Evolutionary conservation across 1,140 invertebrate genomes (phyloP), one percentile per base, ranked within the genome.

Genomic region (Probaryconus sp.): DNA sequence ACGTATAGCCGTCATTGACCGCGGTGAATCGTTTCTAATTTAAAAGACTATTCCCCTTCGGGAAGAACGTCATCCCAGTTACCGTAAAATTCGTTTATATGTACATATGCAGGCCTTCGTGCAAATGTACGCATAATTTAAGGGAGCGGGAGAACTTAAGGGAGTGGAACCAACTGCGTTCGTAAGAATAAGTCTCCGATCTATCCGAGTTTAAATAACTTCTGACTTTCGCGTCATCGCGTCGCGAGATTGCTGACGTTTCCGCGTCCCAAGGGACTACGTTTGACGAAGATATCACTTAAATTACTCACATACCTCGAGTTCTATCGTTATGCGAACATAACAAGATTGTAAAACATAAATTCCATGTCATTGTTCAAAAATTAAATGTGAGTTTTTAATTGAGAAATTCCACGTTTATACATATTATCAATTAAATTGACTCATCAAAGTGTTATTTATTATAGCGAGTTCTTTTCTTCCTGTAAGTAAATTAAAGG

Each of bases 1-100:
- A 50, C 48, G 61, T 56, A 70, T 56, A 64, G 61, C 53, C 65
- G 60, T 75, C 64, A 75, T 69, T 75, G 71, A 67, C 53, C 53
- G 43, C 56, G 30, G 24, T 33, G 55, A 75, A 79, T 73, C 71
- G 64, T 58, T 73, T 68, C 68, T 71, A 75, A 77, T 79, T 79
- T 76, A 70, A 77, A 72, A 63, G 65, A 63, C 37, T 60, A 58
- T 76, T 61, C 51, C 37, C 53, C 42, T 50, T 45, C 35, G 26
- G 67, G 43, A 71, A 63, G 50, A 78, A 48, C 40, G 55, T 67
- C 63, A 70, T 65, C 43, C 26, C 5, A 38, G 53, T 45, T 30
- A 51, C 24, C 70, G 55, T 70, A 73, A 73, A 73, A 70, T 53
- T 67, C 45, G 40, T 56, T 45, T 68, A 55, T 20, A 38, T 51